Percentiles rank a stretch among this genome's conserved stretches.
Evolutionary conservation across 2,113 vertebrate species (phyloP).

Genomic region (Gorsachius goisagi): DNA sequence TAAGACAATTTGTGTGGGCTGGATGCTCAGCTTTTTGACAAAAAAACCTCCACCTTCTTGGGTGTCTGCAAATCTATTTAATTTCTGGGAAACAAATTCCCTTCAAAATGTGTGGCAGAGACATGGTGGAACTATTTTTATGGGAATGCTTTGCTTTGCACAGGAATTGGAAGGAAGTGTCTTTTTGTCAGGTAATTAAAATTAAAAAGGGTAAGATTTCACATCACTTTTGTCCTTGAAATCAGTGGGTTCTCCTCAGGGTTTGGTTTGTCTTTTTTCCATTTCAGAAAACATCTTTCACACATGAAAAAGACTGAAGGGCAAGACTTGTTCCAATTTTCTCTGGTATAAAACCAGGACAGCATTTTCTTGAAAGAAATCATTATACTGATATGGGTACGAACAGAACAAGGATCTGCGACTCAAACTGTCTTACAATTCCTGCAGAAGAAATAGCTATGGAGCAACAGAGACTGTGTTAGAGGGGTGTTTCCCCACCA

Average conservation of each 20-base stretch:
- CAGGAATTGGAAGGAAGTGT: neutral
- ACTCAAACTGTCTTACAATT: neutral
- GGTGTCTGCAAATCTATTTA: neutral
- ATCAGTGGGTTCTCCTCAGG: neutral
- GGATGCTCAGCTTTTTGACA: neutral
- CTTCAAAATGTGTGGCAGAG: neutral
- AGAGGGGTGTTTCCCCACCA: neutral
- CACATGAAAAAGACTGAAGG: neutral
- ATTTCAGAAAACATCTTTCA: neutral
- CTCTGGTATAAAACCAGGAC: neutral
- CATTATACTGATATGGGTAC: neutral
- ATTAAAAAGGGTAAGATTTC: neutral
- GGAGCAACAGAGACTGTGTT: neutral
- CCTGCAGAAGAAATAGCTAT: neutral
- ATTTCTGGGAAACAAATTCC: neutral
- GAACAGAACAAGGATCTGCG: neutral
- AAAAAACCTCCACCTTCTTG: neutral
- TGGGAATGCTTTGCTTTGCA: neutral
- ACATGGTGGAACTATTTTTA: neutral
- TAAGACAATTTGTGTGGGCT: neutral
- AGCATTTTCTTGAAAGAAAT: neutral
- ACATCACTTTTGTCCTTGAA: neutral
- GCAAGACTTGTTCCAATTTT: neutral
- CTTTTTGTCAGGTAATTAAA: neutral
- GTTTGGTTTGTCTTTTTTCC: neutral